Evolutionary conservation across 2,113 vertebrate species (phyloP).

Genomic region (Poicephalus meyeri): DNA sequence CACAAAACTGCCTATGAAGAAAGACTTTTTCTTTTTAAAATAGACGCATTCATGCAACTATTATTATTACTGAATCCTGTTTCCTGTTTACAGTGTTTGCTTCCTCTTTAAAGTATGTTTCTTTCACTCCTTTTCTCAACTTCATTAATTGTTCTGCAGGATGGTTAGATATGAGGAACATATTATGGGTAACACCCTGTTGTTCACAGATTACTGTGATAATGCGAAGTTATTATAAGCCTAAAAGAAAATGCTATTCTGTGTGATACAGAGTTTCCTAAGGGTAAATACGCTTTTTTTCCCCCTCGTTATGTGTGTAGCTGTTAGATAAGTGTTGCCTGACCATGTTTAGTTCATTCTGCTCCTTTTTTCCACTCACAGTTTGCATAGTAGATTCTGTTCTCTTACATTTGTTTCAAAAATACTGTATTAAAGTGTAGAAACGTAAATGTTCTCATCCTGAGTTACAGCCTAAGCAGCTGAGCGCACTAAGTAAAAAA

Average conservation of each 20-base stretch:
- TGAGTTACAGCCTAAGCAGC: background rate
- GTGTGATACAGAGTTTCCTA: background rate
- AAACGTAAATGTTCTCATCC: background rate
- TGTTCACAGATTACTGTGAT: background rate
- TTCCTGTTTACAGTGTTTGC: background rate
- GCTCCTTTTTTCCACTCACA: constrained; percentile 7
- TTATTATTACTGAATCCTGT: background rate
- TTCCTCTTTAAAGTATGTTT: background rate
- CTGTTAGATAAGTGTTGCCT: constrained; percentile 20
- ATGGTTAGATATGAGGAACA: background rate
- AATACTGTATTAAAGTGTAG: background rate
- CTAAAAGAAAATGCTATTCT: background rate
- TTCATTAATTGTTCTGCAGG: background rate
- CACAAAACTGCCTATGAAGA: background rate
- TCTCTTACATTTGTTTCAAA: background rate
- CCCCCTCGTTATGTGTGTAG: background rate
- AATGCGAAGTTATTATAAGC: background rate
- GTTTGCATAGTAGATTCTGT: background rate
- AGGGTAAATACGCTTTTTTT: background rate
- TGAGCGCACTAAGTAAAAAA: background rate
- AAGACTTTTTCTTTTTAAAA: background rate
- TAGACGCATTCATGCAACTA: background rate
- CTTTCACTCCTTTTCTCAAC: background rate
- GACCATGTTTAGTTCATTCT: background rate
- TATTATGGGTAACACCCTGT: background rate